Conservation (phyloP, 2,888 invertebrate genomes). For the Cerastis rubricosa region DNA sequence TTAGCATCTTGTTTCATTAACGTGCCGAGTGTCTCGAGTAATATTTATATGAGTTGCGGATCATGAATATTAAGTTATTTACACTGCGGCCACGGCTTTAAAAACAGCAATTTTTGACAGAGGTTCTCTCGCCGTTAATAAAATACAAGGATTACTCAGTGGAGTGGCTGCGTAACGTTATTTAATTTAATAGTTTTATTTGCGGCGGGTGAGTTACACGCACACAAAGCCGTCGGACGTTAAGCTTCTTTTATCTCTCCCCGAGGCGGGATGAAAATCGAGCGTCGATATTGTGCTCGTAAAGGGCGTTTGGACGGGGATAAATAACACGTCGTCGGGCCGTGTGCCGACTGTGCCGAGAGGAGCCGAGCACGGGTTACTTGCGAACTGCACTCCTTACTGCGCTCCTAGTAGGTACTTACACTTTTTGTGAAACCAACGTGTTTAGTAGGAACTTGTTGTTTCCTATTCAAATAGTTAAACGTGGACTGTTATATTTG, state of each 20-base stretch:
- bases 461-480: constrained; percentile 8
- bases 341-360: constrained; percentile 62
- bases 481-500: background rate
- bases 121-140: constrained; percentile 70
- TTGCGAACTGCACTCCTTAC: constrained; percentile 49
- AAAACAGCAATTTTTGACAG: constrained; percentile 78
- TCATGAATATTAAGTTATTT: constrained; percentile 83
- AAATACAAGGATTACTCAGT: constrained; percentile 69
- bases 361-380: constrained; percentile 58
- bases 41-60: constrained; percentile 84
- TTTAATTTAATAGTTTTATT: constrained; percentile 81
- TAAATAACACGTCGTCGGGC: constrained; percentile 83
- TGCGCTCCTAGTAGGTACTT: constrained; percentile 35
- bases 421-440: constrained; percentile 25
- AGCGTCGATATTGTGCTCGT: constrained; percentile 84
- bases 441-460: constrained; percentile 44
- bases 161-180: constrained; percentile 70
- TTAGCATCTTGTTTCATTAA: constrained; percentile 89
- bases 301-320: constrained; percentile 82
- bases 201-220: constrained; percentile 65
- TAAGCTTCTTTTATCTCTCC: constrained; percentile 80
- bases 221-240: constrained; percentile 69
- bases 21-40: constrained; percentile 78
- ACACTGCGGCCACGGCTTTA: constrained; percentile 74
- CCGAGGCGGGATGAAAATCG: constrained; percentile 82